A percentile compares a stretch with the other conserved stretches of the same genome.
Conservation (phyloP, 2,888 invertebrate species). For the Heliconius ismenius region DNA sequence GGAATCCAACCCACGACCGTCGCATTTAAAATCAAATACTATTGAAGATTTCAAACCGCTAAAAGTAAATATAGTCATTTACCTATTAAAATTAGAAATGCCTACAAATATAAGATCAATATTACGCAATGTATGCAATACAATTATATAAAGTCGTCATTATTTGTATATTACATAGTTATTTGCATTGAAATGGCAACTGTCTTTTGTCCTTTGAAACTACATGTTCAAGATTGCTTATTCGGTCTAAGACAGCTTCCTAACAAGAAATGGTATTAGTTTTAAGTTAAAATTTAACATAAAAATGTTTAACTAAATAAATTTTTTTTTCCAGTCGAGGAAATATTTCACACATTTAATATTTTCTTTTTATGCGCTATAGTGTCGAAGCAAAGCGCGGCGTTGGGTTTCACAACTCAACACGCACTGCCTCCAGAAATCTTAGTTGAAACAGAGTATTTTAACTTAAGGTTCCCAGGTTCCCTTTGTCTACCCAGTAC, state of each 20-base stretch:
- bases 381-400: background rate
- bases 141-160: background rate
- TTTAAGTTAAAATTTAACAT: background rate
- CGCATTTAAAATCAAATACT: too few relatives aligned
- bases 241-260: background rate
- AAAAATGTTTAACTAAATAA: background rate
- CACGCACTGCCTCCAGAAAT: background rate
- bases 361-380: background rate
- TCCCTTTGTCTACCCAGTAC: background rate
- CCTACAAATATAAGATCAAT: background rate
- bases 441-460: background rate
- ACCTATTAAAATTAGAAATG: background rate
- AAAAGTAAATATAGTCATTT: background rate
- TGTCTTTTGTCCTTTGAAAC: constrained; percentile 24
- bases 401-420: background rate
- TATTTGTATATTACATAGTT: background rate
- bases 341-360: background rate
- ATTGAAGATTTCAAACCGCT: too few relatives aligned
- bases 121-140: constrained; percentile 10
- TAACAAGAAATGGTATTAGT: background rate
- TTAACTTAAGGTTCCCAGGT: background rate
- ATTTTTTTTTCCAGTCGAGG: too few relatives aligned
- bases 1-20: too few relatives aligned
- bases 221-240: constrained; percentile 15
- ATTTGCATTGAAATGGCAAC: constrained; percentile 18